phyloP scores from a whole-genome alignment of 64 coral and sea anemone genomes.

The Montipora foliosa region DNA sequence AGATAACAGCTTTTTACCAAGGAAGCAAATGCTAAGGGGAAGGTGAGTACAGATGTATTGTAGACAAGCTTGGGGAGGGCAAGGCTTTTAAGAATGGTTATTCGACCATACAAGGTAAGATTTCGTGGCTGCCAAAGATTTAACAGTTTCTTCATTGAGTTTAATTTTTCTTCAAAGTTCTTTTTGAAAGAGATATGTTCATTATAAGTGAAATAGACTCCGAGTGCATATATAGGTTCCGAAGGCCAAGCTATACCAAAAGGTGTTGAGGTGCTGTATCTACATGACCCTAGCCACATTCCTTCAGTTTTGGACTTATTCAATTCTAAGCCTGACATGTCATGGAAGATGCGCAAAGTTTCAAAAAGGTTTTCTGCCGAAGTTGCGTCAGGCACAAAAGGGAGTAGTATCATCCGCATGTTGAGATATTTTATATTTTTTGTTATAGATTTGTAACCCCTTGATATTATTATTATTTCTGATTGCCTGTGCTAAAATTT shows the following conservation, averaged over 20 bases:
- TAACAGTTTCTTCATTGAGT: background rate
- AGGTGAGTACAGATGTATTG: background rate
- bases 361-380: conserved; percentile 14
- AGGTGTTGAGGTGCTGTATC: background rate
- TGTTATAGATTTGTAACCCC: background rate
- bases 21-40: background rate
- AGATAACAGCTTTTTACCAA: background rate
- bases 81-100: conserved; percentile 15
- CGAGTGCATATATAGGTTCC: background rate
- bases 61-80: conserved; percentile 14
- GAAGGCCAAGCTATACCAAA: background rate
- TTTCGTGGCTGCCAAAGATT: background rate
- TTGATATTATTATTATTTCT: background rate
- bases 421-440: conserved; percentile 34
- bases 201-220: conserved; percentile 12
- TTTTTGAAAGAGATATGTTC: background rate
- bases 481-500: background rate
- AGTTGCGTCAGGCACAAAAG: background rate
- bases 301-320: conserved; percentile 14
- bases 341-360: background rate
- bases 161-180: background rate
- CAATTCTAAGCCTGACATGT: background rate
- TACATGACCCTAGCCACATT: conserved; percentile 3
- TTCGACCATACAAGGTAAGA: conserved; percentile 1
- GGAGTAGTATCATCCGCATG: conserved; percentile 45